These are phyloP conservation scores for Monarcha castaneiventris DNA, from an alignment of 2,113 vertebrate species.

Conservation along the genomic window DNA sequence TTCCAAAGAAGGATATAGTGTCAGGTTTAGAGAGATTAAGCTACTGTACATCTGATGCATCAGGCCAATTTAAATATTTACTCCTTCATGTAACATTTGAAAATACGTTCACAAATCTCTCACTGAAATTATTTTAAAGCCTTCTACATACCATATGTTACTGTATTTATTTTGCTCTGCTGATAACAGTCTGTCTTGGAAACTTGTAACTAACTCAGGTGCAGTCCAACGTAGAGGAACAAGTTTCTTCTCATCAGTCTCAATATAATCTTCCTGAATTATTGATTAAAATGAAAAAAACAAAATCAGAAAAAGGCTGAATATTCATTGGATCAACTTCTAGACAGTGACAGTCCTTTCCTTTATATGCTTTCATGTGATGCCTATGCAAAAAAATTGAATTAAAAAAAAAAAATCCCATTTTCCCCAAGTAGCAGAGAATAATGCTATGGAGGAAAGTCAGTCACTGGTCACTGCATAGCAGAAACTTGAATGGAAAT, in stretches of 20 bases:
- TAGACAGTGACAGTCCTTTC: background rate
- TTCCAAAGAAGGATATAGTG: background rate
- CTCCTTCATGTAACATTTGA: background rate
- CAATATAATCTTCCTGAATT: slow-evolving; percentile 93
- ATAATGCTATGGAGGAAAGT: background rate
- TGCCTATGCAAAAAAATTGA: background rate
- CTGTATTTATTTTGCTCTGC: slow-evolving; percentile 91
- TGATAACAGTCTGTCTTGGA: slow-evolving; percentile 88
- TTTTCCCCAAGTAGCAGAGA: background rate
- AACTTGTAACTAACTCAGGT: slow-evolving; percentile 91
- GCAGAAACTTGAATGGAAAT: background rate
- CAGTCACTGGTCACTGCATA: background rate
- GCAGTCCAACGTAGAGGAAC: slow-evolving; percentile 93
- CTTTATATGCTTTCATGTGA: background rate
- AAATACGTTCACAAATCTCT: background rate
- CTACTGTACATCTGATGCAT: background rate
- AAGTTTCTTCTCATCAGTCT: slow-evolving; percentile 87
- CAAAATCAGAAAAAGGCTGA: background rate
- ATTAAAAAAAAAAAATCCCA: background rate
- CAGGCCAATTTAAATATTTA: background rate
- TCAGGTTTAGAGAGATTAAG: background rate
- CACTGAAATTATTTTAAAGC: background rate
- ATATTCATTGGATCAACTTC: background rate
- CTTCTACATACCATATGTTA: slow-evolving; percentile 90
- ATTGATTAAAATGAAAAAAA: background rate